A percentile compares a stretch with the other conserved stretches of the same genome.
These are phyloP conservation scores for Sturmia bella DNA, from an alignment of 2,888 invertebrate genomes.

Conservation along the genomic window DNA sequence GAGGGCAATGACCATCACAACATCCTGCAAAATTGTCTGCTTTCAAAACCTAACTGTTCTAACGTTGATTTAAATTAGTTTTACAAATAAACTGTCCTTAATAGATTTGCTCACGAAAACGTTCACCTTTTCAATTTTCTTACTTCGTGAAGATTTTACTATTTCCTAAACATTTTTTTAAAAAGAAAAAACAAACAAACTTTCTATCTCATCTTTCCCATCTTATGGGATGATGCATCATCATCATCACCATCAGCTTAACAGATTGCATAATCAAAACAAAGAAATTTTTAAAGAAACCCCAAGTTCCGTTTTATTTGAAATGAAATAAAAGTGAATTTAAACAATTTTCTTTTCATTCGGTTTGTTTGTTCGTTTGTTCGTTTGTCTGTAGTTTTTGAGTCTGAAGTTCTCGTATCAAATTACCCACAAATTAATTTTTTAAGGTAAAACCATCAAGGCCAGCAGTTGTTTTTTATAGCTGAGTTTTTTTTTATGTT, in stretches of 20 bases:
- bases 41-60: slow-evolving; percentile 27
- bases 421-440: slow-evolving; percentile 64
- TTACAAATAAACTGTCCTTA: not conserved
- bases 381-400: slow-evolving; percentile 31
- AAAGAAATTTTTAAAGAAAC: slow-evolving; percentile 3
- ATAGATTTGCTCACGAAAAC: slow-evolving; percentile 12
- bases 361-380: not conserved
- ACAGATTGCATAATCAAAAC: slow-evolving; percentile 61
- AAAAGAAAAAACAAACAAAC: not conserved
- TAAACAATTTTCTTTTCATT: slow-evolving; percentile 22
- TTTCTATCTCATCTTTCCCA: slow-evolving; percentile 16
- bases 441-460: slow-evolving; percentile 58
- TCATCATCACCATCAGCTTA: slow-evolving; percentile 27
- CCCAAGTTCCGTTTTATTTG: slow-evolving; percentile 21
- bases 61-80: not conserved
- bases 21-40: not conserved
- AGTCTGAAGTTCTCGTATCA: slow-evolving; percentile 37
- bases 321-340: slow-evolving; percentile 48
- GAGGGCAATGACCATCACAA: slow-evolving; percentile 17
- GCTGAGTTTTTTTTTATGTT: slow-evolving; percentile 19
- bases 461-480: slow-evolving; percentile 44
- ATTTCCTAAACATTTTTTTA: slow-evolving; percentile 18
- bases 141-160: slow-evolving; percentile 10
- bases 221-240: not conserved
- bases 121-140: slow-evolving; percentile 16